Conservation (phyloP, 2,888 invertebrate genomes). For the Clepsis dumicolana region DNA sequence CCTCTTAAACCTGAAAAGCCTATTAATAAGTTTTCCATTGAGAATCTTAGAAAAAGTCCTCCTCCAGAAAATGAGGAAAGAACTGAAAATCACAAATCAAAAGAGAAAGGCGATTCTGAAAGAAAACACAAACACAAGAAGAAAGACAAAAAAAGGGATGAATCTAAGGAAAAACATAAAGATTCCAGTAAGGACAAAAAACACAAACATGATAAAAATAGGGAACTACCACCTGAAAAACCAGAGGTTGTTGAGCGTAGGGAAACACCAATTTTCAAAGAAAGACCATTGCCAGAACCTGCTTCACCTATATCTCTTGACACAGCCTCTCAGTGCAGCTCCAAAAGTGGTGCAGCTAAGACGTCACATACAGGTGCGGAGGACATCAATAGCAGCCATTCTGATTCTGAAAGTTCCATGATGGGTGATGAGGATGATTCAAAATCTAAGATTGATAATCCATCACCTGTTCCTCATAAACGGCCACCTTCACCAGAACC, state of each 20-base stretch:
- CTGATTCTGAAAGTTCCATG: conserved; percentile 79
- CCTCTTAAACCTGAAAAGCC: conserved; percentile 71
- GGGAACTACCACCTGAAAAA: conserved; percentile 79
- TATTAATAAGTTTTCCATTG: conserved; percentile 80
- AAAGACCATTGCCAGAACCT: conserved; percentile 71
- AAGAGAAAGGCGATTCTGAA: conserved; percentile 83
- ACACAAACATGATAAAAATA: conserved; percentile 84
- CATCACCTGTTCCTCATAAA: conserved; percentile 68
- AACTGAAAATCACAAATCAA: conserved; percentile 71
- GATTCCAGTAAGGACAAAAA: conserved; percentile 83
- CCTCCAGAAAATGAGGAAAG: conserved; percentile 72
- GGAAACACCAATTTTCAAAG: conserved; percentile 76
- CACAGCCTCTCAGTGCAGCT: conserved; percentile 82
- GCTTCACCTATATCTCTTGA: conserved; percentile 82
- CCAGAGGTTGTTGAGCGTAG: conserved; percentile 79
- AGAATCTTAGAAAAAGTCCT: conserved; percentile 80
- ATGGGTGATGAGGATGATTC: conserved; percentile 76
- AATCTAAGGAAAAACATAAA: conserved; percentile 87
- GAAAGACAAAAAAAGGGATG: conserved; percentile 88
- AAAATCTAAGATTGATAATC: conserved; percentile 72
- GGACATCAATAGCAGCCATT: conserved; percentile 75
- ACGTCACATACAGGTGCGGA: conserved; percentile 68
- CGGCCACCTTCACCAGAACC: conserved; percentile 58
- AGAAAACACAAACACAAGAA: conserved; percentile 88
- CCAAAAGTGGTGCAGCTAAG: conserved; percentile 78